Base-by-base conservation (phyloP, 2,797 vertebrate species). In the Hypotaenidia philippensis region DNA sequence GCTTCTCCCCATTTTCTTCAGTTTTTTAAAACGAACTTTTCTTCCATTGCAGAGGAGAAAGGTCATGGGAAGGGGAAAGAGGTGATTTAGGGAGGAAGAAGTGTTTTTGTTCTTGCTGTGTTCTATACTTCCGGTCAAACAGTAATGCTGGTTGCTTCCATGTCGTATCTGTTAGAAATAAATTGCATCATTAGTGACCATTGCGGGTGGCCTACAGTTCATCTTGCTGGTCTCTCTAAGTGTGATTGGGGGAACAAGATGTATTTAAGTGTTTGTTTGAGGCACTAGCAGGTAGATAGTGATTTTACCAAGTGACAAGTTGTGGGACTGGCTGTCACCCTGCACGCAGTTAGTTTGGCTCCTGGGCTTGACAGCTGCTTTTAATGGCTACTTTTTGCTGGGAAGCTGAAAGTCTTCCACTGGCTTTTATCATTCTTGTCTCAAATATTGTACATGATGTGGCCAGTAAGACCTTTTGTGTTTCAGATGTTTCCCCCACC, bases 291-390 rank as follows among this genome's bases (percentile, higher is more conserved):
- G 1, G 0, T 59, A 60, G 87, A 45, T 45, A 45, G 47, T 31
- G 66, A 84, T 88, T 88, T 88, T 26, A 12, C 61, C 47, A 29
- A 86, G 59, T 69, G 80, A 56, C 80, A 82, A 72, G 74, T 44
- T 22, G 31, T 79, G 38, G 68, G 64, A 19, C 50, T 59, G 47
- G 34, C 90, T 83, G 50, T 90, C 70, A 70, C 31, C 60, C 68
- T 56, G 22, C 3, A 0, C 0, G 0, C 20, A 15, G 56, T 66
- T 64, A 83, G 36, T 41, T 60, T 36, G 52, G 26, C 27, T 20
- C 44, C 44, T 66, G 34, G 26, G 21, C 70, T 83, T 71, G 60
- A 53, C 52, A 27, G 13, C 47, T 83, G 83, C 52, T 55, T 91
- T 83, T 65, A 86, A 63, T 81, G 83, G 41, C 41, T 65, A 5